Evolutionary conservation across 2,888 invertebrate genomes (phyloP).

Genomic region (Dolichomitus sp.): DNA sequence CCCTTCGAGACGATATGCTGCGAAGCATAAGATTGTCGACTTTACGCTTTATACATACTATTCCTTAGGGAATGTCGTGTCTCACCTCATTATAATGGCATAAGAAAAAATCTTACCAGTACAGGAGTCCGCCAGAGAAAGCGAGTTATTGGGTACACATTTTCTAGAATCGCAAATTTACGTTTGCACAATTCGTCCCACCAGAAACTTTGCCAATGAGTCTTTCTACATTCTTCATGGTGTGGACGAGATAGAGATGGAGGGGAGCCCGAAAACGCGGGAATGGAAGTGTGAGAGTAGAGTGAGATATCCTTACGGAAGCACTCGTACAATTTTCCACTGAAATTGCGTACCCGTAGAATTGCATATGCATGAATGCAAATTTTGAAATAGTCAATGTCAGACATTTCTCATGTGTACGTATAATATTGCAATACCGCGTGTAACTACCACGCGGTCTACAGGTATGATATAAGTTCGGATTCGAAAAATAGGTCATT

Average conservation of each 20-base stretch:
- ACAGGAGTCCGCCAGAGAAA: slow-evolving; percentile 31
- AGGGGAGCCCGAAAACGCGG: slow-evolving; percentile 24
- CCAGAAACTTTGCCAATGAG: slow-evolving; percentile 65
- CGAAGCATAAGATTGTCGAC: slow-evolving; percentile 66
- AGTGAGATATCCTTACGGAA: slow-evolving; percentile 56
- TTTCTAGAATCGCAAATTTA: slow-evolving; percentile 64
- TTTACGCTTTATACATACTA: slow-evolving; percentile 63
- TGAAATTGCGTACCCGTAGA: slow-evolving; percentile 59
- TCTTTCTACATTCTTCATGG: slow-evolving; percentile 52
- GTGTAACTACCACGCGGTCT: slow-evolving; percentile 12
- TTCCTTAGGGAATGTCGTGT: slow-evolving; percentile 64
- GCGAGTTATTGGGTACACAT: slow-evolving; percentile 60
- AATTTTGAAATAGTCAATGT: slow-evolving; percentile 67
- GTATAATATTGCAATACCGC: slow-evolving; percentile 37
- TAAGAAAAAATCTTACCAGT: slow-evolving; percentile 32
- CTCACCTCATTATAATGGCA: slow-evolving; percentile 69
- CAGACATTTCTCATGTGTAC: slow-evolving; percentile 55
- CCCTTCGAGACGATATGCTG: slow-evolving; percentile 58
- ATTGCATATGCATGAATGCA: slow-evolving; percentile 67
- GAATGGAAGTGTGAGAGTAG: slow-evolving; percentile 24
- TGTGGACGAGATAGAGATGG: slow-evolving; percentile 21
- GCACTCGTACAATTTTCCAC: slow-evolving; percentile 63
- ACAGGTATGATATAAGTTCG: slow-evolving; percentile 27
- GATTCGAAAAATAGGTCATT: slow-evolving; percentile 57
- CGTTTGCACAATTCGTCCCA: slow-evolving; percentile 61